A percentile compares a stretch with the other conserved stretches of the same genome.
These are phyloP conservation scores for Caenorhabditis panamensis DNA, from an alignment of 2,888 invertebrate species.

Conservation along the genomic window DNA sequence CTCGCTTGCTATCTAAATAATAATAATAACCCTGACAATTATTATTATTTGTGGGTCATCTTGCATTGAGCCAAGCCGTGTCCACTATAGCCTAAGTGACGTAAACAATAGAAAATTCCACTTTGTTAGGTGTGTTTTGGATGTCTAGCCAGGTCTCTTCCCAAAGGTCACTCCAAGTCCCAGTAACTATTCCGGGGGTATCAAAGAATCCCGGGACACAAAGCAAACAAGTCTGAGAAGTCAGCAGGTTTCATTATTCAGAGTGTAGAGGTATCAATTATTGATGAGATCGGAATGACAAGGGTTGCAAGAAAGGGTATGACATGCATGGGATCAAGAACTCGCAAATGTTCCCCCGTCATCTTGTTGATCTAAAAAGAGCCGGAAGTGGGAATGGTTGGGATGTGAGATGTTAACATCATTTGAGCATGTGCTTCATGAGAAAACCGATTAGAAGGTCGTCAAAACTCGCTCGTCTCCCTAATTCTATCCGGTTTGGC, in stretches of 20 bases:
- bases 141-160: neutral
- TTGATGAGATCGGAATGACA: conserved; percentile 8
- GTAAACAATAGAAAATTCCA: conserved; percentile 9
- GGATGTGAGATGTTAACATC: no score
- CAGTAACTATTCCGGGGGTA: no score
- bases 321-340: conserved; percentile 1
- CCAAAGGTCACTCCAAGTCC: neutral
- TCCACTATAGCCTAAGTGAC: no score
- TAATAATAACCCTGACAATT: no score
- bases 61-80: no score
- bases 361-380: neutral
- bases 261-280: conserved; percentile 36
- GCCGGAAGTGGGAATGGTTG: neutral
- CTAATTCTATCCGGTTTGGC: neutral
- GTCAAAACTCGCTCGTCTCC: neutral
- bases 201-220: neutral
- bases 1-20: no score
- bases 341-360: neutral
- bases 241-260: conserved; percentile 41
- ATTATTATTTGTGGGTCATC: neutral
- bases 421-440: neutral
- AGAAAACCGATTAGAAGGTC: neutral
- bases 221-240: conserved; percentile 17
- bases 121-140: no score
- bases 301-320: neutral